Evolutionary conservation across 2,113 vertebrate species (phyloP), one percentile per base, ranked within the genome.

Genomic region (Rissa tridactyla): DNA sequence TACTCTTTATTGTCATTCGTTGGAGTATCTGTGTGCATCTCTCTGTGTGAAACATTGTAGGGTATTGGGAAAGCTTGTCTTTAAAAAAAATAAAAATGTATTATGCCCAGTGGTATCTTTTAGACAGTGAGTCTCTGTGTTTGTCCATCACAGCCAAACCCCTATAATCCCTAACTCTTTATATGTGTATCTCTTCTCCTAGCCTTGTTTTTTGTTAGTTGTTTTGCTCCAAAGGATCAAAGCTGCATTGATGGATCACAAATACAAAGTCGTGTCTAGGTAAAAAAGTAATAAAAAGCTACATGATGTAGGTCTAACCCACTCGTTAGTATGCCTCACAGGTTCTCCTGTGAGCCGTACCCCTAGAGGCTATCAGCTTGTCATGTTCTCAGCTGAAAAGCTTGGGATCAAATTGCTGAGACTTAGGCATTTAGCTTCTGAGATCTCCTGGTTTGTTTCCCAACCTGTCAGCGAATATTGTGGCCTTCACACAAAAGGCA

Each of bases 351-450:
- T 75, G 86, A 90, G 49, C 47, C 36, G 4, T 34, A 65, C 36
- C 85, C 76, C 46, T 36, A 65, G 76, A 73, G 88, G 25, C 69
- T 92, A 38, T 61, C 51, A 4, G 38, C 46, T 94, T 96, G 86
- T 83, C 71, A 73, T 44, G 27, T 68, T 88, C 66, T 93, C 68
- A 70, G 40, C 54, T 85, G 90, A 93, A 96, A 97, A 94, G 26
- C 62, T 72, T n/a, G 78, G 78, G 70, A 82, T 97, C 78, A 93
- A 79, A 68, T 93, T 85, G 52, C 85, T 76, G 75, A 80, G 88
- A 72, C 23, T 85, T 90, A 72, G 57, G 38, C 66, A 64, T 85
- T 93, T 75, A 85, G 9, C 47, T 64, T 76, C 82, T 82, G 65
- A 93, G 61, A 72, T 92, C 30, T 82, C 27, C n/a, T 46, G 70